phyloP scores from a whole-genome alignment of 2,888 invertebrate genomes.

The Baccha elongata region DNA sequence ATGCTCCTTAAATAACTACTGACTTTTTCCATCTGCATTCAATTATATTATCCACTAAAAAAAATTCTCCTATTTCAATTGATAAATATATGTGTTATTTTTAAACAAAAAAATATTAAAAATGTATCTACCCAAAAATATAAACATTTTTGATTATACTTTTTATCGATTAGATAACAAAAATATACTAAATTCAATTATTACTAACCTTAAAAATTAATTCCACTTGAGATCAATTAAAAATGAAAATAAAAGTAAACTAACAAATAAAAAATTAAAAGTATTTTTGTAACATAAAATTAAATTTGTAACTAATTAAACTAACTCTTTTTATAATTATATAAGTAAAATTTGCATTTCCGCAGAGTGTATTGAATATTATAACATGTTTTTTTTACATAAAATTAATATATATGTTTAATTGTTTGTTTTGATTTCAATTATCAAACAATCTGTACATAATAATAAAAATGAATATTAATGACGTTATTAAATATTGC shows the following conservation, averaged over 20 bases:
- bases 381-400: slow-evolving; percentile 47
- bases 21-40: slow-evolving; percentile 59
- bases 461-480: slow-evolving; percentile 34
- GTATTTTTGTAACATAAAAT: slow-evolving; percentile 72
- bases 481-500: slow-evolving; percentile 47
- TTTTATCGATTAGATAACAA: slow-evolving; percentile 67
- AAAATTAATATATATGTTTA: slow-evolving; percentile 62
- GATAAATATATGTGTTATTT: slow-evolving; percentile 54
- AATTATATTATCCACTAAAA: slow-evolving; percentile 41
- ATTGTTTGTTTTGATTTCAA: slow-evolving; percentile 46
- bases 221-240: slow-evolving; percentile 70
- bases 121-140: slow-evolving; percentile 28
- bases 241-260: slow-evolving; percentile 34
- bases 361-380: slow-evolving; percentile 56
- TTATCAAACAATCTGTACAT: slow-evolving; percentile 67
- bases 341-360: slow-evolving; percentile 50
- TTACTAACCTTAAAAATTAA: slow-evolving; percentile 63
- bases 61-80: slow-evolving; percentile 51
- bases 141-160: slow-evolving; percentile 41
- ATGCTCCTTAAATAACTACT: slow-evolving; percentile 52
- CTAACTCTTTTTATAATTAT: slow-evolving; percentile 59
- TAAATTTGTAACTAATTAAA: slow-evolving; percentile 64
- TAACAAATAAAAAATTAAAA: slow-evolving; percentile 46
- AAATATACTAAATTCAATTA: slow-evolving; percentile 72
- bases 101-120: slow-evolving; percentile 25